These are phyloP conservation scores for Psittacula derbiana DNA, from an alignment of 2,797 vertebrate genomes.

Conservation along the genomic window DNA sequence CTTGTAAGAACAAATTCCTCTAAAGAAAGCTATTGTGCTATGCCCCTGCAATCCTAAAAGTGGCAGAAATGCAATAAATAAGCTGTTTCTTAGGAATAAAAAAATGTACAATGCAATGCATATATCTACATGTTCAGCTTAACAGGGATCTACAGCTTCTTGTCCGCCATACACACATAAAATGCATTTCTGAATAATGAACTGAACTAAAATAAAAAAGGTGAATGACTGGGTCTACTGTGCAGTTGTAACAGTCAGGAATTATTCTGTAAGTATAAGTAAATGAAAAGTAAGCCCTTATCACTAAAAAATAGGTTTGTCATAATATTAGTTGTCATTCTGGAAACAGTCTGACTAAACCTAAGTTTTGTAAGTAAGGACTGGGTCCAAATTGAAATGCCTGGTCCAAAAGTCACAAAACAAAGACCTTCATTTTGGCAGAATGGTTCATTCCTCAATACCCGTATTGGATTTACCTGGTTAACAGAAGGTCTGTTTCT, in stretches of 20 bases:
- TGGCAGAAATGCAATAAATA: conserved; percentile 62
- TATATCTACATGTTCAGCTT: neutral
- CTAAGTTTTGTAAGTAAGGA: neutral
- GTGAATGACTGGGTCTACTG: neutral
- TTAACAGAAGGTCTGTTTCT: neutral
- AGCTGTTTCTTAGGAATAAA: conserved; percentile 53
- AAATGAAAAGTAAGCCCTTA: neutral
- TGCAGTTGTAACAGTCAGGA: neutral
- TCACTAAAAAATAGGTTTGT: neutral
- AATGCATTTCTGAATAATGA: neutral
- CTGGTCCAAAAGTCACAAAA: neutral
- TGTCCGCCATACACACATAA: neutral
- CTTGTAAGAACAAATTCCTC: conserved; percentile 32
- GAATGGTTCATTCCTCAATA: neutral
- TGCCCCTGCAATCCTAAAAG: conserved; percentile 37
- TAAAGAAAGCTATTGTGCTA: conserved; percentile 42
- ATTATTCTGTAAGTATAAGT: neutral
- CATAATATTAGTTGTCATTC: neutral
- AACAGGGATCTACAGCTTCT: neutral
- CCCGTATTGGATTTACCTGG: neutral
- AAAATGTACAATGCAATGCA: neutral
- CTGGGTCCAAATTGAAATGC: neutral
- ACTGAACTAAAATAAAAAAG: neutral
- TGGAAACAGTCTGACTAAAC: neutral
- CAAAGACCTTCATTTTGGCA: neutral